Conservation (phyloP, 2,113 vertebrate genomes). For the Xyliphius kryptos region DNA sequence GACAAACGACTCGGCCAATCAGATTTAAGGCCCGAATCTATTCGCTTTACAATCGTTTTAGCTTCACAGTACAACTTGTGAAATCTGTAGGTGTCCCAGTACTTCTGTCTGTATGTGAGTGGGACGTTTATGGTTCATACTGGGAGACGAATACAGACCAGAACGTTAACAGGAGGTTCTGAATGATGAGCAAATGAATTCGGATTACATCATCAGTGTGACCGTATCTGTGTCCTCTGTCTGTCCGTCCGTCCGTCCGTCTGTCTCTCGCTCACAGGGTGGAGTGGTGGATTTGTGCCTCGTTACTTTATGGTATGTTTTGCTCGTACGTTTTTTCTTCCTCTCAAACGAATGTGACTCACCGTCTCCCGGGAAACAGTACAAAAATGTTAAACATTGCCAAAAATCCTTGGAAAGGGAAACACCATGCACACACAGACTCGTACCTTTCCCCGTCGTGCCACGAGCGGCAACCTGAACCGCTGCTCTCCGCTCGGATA, state of each 20-base stretch:
- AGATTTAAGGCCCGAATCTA: no score
- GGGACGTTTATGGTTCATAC: no score
- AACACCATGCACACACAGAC: slow-evolving; percentile 18
- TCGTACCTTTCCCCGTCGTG: neutral
- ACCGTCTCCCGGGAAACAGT: slow-evolving; percentile 21
- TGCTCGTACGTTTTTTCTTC: neutral
- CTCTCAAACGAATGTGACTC: slow-evolving; percentile 38
- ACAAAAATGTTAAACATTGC: slow-evolving; percentile 32
- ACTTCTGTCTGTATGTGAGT: no score
- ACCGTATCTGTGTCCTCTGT: neutral
- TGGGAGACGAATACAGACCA: no score
- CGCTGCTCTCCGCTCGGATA: neutral
- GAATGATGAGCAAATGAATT: no score
- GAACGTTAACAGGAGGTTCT: no score
- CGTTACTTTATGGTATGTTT: slow-evolving; percentile 10
- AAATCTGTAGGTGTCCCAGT: no score
- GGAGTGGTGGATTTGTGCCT: slow-evolving; percentile 34
- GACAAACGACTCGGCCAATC: no score
- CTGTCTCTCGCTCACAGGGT: slow-evolving; percentile 30
- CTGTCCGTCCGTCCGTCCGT: slow-evolving; percentile 16
- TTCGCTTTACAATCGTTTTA: no score
- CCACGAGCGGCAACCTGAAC: neutral
- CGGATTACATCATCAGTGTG: neutral
- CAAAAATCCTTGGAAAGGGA: slow-evolving; percentile 28
- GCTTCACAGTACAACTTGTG: no score